A percentile compares a stretch with the other conserved stretches of the same genome.
Conservation (phyloP, 2,113 vertebrate genomes). For the Proterorhinus semilunaris region DNA sequence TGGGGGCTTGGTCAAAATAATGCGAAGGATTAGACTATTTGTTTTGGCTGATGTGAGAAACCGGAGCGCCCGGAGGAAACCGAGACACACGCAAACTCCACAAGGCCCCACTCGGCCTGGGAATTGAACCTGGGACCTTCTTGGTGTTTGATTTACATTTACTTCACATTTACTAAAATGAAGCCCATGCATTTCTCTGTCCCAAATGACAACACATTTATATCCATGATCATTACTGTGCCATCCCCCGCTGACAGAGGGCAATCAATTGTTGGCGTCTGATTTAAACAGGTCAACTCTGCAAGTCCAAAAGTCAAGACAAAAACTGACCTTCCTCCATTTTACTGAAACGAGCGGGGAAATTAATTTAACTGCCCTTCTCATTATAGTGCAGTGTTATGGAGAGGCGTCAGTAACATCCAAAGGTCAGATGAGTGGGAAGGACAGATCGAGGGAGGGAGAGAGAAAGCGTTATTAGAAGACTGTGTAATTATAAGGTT, state of each 20-base stretch:
- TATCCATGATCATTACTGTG: neutral
- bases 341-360: neutral
- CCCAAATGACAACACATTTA: neutral
- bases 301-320: neutral
- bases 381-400: slow-evolving; percentile 17
- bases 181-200: neutral
- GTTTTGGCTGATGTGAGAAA: too few species aligned
- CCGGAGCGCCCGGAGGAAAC: too few species aligned
- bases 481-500: slow-evolving; percentile 19
- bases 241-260: neutral
- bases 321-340: neutral
- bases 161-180: neutral
- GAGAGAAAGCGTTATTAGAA: slow-evolving; percentile 17
- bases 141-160: too few species aligned
- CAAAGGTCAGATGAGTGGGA: slow-evolving; percentile 39
- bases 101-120: too few species aligned
- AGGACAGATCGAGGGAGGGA: neutral
- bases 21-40: too few species aligned
- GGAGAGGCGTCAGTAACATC: slow-evolving; percentile 1
- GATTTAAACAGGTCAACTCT: neutral
- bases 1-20: too few species aligned
- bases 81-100: too few species aligned
- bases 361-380: neutral
- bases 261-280: neutral
- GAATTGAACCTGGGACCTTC: too few species aligned